Evolutionary conservation across 2,888 invertebrate genomes (phyloP), one percentile per base, ranked within the genome.

Genomic region (Chloroclysta siterata): DNA sequence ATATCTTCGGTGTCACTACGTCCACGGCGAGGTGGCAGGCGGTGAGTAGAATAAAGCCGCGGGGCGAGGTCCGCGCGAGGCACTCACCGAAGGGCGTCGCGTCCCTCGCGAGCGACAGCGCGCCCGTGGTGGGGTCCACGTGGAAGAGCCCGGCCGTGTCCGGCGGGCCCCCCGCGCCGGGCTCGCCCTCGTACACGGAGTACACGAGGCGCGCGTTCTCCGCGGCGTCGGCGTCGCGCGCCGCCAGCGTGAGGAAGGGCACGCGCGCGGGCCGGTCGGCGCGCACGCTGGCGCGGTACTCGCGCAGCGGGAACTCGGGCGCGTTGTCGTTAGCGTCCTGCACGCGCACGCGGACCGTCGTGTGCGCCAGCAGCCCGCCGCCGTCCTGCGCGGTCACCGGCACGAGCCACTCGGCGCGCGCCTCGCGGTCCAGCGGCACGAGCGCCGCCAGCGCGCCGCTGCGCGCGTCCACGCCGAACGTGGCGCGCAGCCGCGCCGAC

Each of bases 301-400:
- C 96, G 70, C 94, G 94, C 63, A 96, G 90, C 68, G 95, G 91
- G 85, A 97, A 98, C 60, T 88, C 89, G 0, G 98, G 98, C 55
- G 95, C 91, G 85, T 97, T 96, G 84, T 98, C 98, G 88, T 98
- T 98, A 69, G 95, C 94, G 88, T 98, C 98, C 22, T 94, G 92
- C 53, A 99, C 96, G 83, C 95, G 95, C 46, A 99, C 96, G 84
- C 96, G 94, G 69, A 98, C 95, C 39, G 94, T 94, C 48, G 97
- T 94, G 85, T 96, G 96, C 17, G 96, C 96, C 66, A 96, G 94
- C 81, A 95, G 94, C 70, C 97, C 95, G 69, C 97, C 97, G 46
- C 95, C 95, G 89, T 99, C 98, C 39, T 94, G 94, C 10, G 97
- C 98, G 87, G 95, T 94, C 29, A 99, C 94, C 0, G 96, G 96